Conservation (phyloP, 2,888 invertebrate genomes). For the Nomada ruficornis region DNA sequence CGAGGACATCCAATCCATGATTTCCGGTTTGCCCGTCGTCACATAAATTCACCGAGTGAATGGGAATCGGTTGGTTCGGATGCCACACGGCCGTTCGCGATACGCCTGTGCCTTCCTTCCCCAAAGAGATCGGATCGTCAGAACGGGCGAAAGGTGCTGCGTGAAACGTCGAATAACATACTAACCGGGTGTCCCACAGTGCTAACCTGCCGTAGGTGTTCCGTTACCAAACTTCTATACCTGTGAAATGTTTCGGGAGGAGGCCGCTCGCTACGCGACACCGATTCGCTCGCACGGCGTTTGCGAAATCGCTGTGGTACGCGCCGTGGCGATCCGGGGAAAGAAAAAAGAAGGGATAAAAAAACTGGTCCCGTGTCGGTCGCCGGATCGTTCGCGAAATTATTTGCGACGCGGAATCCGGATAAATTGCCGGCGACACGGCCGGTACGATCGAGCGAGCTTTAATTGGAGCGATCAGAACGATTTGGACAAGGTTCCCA, state of each 20-base stretch:
- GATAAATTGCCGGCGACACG: constrained; percentile 17
- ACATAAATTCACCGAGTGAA: constrained; percentile 75
- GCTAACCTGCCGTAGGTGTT: constrained; percentile 60
- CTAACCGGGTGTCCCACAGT: constrained; percentile 66
- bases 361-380: not conserved
- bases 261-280: not conserved
- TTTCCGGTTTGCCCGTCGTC: constrained; percentile 77
- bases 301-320: constrained; percentile 7
- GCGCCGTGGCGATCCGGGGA: not conserved
- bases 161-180: constrained; percentile 75
- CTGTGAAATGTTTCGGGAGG: not conserved
- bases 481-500: not conserved
- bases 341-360: not conserved
- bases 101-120: constrained; percentile 61
- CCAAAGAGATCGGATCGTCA: constrained; percentile 70
- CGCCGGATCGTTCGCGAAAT: not conserved
- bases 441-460: constrained; percentile 2
- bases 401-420: not conserved
- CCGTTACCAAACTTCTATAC: constrained; percentile 39
- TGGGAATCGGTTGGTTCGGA: constrained; percentile 74
- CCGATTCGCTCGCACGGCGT: not conserved
- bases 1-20: constrained; percentile 75
- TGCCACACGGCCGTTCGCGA: constrained; percentile 70
- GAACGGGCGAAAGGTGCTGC: constrained; percentile 71
- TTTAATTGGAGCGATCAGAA: constrained; percentile 27